A percentile compares a stretch with the other conserved stretches of the same genome.
Evolutionary conservation across 1,140 invertebrate species (phyloP).

Genomic region (Drosophila navojoa): DNA sequence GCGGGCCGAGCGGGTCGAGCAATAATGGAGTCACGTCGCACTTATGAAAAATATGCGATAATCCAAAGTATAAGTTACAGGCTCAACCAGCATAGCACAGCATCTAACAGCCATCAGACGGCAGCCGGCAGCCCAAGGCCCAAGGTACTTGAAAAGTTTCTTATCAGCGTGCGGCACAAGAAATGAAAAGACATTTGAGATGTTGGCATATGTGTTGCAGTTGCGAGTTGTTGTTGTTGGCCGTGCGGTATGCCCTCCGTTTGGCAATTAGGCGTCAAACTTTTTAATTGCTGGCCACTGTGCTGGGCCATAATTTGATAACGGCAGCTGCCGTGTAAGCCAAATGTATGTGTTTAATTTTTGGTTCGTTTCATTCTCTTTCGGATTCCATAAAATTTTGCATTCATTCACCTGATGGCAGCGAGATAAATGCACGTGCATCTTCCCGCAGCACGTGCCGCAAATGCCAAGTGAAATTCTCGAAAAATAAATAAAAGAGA

Average conservation of each 20-base stretch:
- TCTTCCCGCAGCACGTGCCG: conserved; percentile 41
- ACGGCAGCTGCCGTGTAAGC: conserved; percentile 13
- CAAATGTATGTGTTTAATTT: conserved; percentile 9
- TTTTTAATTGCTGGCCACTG: conserved; percentile 63
- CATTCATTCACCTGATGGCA: conserved; percentile 59
- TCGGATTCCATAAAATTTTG: conserved; percentile 62
- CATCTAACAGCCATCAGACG: neutral
- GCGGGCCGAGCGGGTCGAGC: conserved; percentile 15
- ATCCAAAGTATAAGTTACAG: conserved; percentile 60
- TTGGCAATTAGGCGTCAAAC: conserved; percentile 63
- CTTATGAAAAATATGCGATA: conserved; percentile 80
- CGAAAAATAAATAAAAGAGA: conserved; percentile 32
- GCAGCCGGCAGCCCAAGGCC: conserved; percentile 12
- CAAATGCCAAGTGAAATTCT: conserved; percentile 56
- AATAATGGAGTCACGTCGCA: conserved; percentile 82
- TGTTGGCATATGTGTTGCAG: conserved; percentile 58
- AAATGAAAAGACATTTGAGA: conserved; percentile 36
- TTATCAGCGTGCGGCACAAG: conserved; percentile 45
- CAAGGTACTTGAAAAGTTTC: conserved; percentile 68
- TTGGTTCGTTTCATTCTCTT: neutral
- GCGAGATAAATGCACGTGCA: conserved; percentile 53
- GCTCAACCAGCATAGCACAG: conserved; percentile 13
- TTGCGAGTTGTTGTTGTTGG: neutral
- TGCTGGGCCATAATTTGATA: conserved; percentile 62
- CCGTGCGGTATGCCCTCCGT: conserved; percentile 9